Evolutionary conservation across 1,140 invertebrate species (phyloP).

Genomic region (Diabrotica virgifera): DNA sequence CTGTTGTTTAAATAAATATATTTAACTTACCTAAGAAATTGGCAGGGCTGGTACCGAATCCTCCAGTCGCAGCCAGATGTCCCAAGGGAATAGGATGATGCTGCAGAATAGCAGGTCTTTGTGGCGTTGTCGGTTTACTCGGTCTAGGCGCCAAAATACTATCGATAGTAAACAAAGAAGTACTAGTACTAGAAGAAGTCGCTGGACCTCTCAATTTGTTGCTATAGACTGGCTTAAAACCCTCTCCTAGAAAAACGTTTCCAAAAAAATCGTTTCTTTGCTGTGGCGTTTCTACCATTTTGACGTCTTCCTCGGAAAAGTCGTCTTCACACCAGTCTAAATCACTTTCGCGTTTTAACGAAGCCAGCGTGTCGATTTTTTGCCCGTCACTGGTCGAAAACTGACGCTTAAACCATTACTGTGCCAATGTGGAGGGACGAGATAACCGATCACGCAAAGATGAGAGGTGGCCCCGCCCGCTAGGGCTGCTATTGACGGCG

Average conservation of each 20-base stretch:
- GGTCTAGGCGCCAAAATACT: conserved; percentile 68
- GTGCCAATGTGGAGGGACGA: conserved; percentile 4
- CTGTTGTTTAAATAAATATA: too few species aligned
- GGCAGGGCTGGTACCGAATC: conserved; percentile 58
- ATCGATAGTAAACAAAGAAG: conserved; percentile 75
- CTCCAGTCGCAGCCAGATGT: conserved; percentile 57
- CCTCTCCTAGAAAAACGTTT: conserved; percentile 41
- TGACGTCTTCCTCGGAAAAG: conserved; percentile 41
- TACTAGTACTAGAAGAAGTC: conserved; percentile 53
- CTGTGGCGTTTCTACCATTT: conserved; percentile 44
- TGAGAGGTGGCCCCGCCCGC: conserved; percentile 18
- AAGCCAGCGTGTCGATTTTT: conserved; percentile 37
- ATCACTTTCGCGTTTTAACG: conserved; percentile 43
- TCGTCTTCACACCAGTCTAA: conserved; percentile 45
- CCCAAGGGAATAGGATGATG: conserved; percentile 54
- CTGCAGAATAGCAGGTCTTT: conserved; percentile 48
- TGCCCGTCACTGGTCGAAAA: conserved; percentile 5
- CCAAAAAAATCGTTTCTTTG: conserved; percentile 34
- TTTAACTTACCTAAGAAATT: conserved; percentile 70
- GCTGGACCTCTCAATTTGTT: conserved; percentile 19
- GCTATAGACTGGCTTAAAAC: conserved; percentile 43
- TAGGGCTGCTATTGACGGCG: conserved; percentile 12
- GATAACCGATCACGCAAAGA: conserved; percentile 8
- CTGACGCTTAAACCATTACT: conserved; percentile 11
- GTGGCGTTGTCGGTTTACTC: conserved; percentile 46